A percentile compares a stretch with the other conserved stretches of the same genome.
Evolutionary conservation across 2,113 vertebrate genomes (phyloP).

Genomic region (Andinoacara biseriatus): DNA sequence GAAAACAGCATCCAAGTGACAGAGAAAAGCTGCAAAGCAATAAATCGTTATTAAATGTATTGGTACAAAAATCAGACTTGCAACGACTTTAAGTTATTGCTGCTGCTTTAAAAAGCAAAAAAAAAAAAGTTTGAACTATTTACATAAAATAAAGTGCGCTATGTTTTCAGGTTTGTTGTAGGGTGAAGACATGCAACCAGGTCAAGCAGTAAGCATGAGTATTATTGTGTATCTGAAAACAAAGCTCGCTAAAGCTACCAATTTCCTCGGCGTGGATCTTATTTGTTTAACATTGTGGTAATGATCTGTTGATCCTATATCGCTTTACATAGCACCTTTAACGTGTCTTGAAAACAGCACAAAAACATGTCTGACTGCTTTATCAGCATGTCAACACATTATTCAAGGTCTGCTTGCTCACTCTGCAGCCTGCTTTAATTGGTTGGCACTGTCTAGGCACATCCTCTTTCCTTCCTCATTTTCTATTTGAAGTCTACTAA

Average conservation of each 20-base stretch:
- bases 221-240: not conserved
- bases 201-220: not conserved
- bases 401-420: not conserved
- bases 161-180: not conserved
- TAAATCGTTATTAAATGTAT: no score
- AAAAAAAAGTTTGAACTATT: not conserved
- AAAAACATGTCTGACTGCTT: not conserved
- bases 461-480: not conserved
- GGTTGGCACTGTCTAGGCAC: not conserved
- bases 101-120: not conserved
- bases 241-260: not conserved
- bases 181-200: not conserved
- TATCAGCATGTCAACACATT: slow-evolving; percentile 9
- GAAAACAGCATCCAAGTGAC: no score
- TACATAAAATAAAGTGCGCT: not conserved
- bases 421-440: slow-evolving; percentile 21
- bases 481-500: slow-evolving; percentile 27
- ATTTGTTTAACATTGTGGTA: not conserved
- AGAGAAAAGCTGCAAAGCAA: no score
- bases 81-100: not conserved
- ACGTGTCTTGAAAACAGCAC: not conserved
- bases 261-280: not conserved
- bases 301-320: slow-evolving; percentile 7
- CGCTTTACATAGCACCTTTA: not conserved
- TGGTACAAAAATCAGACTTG: not conserved